Conservation (phyloP, 2,888 invertebrate species). For the Escarpia spicata region DNA sequence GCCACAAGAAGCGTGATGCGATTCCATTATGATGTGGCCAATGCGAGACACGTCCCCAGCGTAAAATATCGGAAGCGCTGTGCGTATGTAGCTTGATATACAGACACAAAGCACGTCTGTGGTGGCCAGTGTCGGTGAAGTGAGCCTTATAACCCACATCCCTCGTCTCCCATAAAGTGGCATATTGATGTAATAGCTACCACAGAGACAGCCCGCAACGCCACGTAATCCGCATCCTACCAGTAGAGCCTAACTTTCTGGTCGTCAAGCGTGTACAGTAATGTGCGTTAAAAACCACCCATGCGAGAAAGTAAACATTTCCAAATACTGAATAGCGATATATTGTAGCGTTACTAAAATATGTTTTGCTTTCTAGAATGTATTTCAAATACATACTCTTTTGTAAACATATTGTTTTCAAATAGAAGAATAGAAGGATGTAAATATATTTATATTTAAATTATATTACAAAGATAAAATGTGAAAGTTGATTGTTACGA, state of each 20-base stretch:
- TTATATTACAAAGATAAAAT: no score
- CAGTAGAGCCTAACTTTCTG: neutral
- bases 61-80: neutral
- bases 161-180: neutral
- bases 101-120: neutral
- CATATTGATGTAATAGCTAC: neutral
- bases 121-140: neutral
- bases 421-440: no score
- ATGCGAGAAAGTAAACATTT: neutral
- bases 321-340: neutral
- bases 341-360: neutral
- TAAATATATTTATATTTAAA: no score
- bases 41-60: neutral
- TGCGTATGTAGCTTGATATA: neutral
- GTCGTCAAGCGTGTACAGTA: neutral
- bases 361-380: neutral
- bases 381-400: neutral
- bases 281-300: neutral
- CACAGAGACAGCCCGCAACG: neutral
- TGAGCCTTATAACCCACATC: neutral
- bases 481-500: no score
- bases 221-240: neutral
- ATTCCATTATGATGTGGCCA: neutral
- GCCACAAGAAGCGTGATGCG: neutral
- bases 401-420: neutral